Percentiles rank a stretch among this genome's conserved stretches.
phyloP scores from a whole-genome alignment of 2,797 vertebrate genomes.

The Enteromius anoplus region DNA sequence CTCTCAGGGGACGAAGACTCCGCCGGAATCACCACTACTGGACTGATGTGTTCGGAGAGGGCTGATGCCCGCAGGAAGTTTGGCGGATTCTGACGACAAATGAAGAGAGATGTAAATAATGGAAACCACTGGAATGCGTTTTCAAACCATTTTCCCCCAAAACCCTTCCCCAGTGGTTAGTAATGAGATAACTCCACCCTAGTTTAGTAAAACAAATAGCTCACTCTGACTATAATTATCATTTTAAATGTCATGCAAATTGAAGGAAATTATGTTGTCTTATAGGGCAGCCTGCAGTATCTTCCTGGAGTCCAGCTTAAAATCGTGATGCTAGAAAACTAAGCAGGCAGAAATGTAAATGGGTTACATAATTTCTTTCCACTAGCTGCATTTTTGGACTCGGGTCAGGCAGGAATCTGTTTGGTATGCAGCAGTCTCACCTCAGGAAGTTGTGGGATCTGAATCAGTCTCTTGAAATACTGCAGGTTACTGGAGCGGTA shows the following conservation, averaged over 20 bases:
- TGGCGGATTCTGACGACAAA: conserved; percentile 85
- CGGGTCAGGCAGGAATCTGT: conserved; percentile 24
- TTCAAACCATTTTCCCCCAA: background rate
- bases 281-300: background rate
- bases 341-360: conserved; percentile 22
- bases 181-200: background rate
- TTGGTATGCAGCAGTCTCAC: conserved; percentile 72
- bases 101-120: background rate
- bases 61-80: conserved; percentile 97
- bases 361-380: conserved; percentile 29
- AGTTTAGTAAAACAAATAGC: background rate
- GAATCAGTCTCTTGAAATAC: conserved; percentile 97
- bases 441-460: conserved; percentile 98
- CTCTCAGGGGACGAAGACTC: conserved; percentile 93
- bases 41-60: conserved; percentile 96
- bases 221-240: background rate
- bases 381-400: conserved; percentile 23
- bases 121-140: background rate
- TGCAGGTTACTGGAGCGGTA: conserved; percentile 98
- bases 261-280: background rate
- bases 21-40: conserved; percentile 92
- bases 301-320: background rate
- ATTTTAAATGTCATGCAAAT: background rate
- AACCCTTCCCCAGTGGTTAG: background rate
- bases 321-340: background rate